Percentiles rank a stretch among this genome's conserved stretches.
phyloP scores from a whole-genome alignment of 2,797 vertebrate genomes.

The Anas bahamensis region DNA sequence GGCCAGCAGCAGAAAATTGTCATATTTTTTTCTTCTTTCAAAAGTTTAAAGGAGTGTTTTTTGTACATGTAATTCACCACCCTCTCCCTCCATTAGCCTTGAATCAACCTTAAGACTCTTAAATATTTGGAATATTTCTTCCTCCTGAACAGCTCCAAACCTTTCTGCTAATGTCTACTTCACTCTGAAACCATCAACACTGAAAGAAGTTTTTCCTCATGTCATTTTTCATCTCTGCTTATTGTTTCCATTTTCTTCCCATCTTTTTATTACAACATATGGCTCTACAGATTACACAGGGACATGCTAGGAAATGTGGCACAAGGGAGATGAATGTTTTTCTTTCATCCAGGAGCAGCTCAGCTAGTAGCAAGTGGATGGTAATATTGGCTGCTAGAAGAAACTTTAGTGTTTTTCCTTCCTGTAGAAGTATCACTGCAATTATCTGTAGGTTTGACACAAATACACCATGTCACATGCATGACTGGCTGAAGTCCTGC shows the following conservation, averaged over 20 bases:
- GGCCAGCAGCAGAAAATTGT: neutral
- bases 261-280: neutral
- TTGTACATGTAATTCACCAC: neutral
- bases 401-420: neutral
- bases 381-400: neutral
- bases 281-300: neutral
- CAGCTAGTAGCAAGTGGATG: neutral
- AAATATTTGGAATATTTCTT: neutral
- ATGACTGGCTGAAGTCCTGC: neutral
- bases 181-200: neutral
- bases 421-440: neutral
- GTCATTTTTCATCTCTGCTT: neutral
- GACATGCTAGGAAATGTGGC: neutral
- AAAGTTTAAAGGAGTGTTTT: neutral
- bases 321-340: neutral
- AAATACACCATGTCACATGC: accelerated
- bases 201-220: neutral
- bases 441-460: neutral
- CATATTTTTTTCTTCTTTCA: neutral
- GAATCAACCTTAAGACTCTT: neutral
- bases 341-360: neutral
- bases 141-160: neutral
- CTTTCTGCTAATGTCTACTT: neutral
- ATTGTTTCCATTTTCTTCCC: neutral
- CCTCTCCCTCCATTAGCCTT: neutral